Conservation (phyloP, 2,113 vertebrate genomes). For the Peromyscus leucopus region DNA sequence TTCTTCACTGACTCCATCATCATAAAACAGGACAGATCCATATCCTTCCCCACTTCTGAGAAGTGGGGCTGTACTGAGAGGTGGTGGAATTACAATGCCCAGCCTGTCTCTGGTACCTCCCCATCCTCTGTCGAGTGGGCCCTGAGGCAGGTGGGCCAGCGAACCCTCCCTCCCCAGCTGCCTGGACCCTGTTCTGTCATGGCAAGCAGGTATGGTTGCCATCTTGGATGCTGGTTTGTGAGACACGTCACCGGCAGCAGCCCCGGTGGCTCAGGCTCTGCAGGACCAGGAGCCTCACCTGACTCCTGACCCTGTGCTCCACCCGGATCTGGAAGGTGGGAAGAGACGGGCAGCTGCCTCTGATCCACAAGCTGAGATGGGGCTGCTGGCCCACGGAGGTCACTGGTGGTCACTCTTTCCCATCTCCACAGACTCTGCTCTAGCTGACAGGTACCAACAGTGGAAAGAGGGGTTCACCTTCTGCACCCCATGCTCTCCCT, state of each 20-base stretch:
- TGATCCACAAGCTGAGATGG: neutral
- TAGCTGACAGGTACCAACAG: neutral
- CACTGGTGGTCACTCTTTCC: neutral
- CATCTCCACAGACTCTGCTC: accelerated
- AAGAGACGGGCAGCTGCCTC: neutral
- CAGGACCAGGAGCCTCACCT: too few species aligned
- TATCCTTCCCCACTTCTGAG: neutral
- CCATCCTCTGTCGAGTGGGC: accelerated
- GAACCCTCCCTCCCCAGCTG: neutral
- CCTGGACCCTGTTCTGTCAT: neutral
- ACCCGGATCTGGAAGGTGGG: accelerated
- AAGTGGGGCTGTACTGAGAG: too few species aligned
- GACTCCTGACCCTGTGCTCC: neutral
- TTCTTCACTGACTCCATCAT: neutral
- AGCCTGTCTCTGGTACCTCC: neutral
- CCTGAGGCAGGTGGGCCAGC: neutral
- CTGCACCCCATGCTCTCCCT: accelerated
- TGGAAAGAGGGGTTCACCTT: neutral
- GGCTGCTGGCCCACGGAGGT: neutral
- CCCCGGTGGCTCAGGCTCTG: neutral
- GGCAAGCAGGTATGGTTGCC: accelerated
- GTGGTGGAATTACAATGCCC: too few species aligned
- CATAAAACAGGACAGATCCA: neutral
- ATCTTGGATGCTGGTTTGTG: neutral
- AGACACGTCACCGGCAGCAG: neutral